Base-by-base conservation (phyloP, 2,113 vertebrate species). In the Mirounga angustirostris region DNA sequence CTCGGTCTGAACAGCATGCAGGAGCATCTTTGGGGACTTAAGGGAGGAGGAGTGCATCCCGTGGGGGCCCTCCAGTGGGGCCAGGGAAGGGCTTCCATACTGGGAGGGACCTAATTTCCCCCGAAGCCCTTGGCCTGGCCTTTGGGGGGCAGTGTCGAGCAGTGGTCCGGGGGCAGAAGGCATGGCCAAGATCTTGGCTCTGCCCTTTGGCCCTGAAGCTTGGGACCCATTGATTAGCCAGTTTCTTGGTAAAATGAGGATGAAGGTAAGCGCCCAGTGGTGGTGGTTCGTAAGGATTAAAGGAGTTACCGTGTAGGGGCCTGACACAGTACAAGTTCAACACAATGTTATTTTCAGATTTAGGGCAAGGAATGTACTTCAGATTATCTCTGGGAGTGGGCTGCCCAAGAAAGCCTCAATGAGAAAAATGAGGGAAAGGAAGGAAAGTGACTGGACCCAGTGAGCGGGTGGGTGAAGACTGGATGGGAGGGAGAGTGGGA, bases 261-360 rank as follows among this genome's bases (percentile, higher is more conserved):
- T 83, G 67, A 95, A 46, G 33, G 5, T 63, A 7, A 50, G 54
- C 36, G 16, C 24, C 36, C 43, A 0, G 5, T 52, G 56, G 40
- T 59, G 86, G 24, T 59, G 86, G 24, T n/a, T 2, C 54, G 56
- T 8, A 36, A 81, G 88, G 65, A 9, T 36, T 58, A 63, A 65
- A 50, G 40, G 73, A 86, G 69, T 1, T 67, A 2, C 33, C 40
- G 11, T 40, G 5, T n/a, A 0, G 43, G 26, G 80, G 71, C 30
- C 19, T 40, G 80, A 7, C 56, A 11, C 63, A 40, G 76, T 46
- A 71, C 63, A 28, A n/a, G n/a, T 69, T 84, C 52, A 94, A 24
- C 69, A 52, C 76, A 67, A 65, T 76, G 52, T 90, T 81, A 46
- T 78, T 96, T 96, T 93, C 52, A 93, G 59, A 28, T 78, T 22